Percentiles rank a stretch among this genome's conserved stretches.
Conservation (phyloP, 2,113 vertebrate genomes). For the Strix uralensis region DNA sequence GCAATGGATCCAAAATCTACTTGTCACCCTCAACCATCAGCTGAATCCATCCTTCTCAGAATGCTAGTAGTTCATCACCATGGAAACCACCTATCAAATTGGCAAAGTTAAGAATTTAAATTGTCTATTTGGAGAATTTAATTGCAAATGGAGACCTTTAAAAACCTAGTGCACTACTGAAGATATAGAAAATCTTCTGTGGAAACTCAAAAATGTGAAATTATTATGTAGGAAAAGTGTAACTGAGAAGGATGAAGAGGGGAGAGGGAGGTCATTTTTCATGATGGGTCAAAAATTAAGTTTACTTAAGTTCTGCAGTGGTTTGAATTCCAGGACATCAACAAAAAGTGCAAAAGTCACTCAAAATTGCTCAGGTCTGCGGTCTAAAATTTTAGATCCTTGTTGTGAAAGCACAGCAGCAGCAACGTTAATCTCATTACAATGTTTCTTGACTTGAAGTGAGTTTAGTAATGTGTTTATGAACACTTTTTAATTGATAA, state of each 20-base stretch:
- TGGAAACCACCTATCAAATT: constrained; percentile 18
- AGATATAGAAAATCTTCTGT: background rate
- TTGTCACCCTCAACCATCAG: constrained; percentile 20
- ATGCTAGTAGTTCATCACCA: constrained; percentile 14
- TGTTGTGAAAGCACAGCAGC: background rate
- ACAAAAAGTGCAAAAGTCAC: constrained; percentile 4
- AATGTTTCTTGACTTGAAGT: background rate
- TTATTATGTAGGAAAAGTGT: background rate
- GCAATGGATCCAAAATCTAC: constrained; percentile 2
- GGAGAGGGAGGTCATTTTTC: background rate
- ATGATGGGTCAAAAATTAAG: background rate
- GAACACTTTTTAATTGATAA: background rate
- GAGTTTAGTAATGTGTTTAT: background rate
- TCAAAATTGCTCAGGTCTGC: background rate
- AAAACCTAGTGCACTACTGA: background rate
- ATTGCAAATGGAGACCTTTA: constrained; percentile 48
- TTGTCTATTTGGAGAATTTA: constrained; percentile 50
- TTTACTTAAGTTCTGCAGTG: background rate
- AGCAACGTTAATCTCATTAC: constrained; percentile 1
- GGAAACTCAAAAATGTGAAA: background rate
- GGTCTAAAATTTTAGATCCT: background rate
- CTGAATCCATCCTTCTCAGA: background rate
- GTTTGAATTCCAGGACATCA: background rate
- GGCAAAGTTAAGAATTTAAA: background rate
- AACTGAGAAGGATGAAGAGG: background rate